Conservation (phyloP, 2,888 invertebrate species). For the Smittia sp. region DNA sequence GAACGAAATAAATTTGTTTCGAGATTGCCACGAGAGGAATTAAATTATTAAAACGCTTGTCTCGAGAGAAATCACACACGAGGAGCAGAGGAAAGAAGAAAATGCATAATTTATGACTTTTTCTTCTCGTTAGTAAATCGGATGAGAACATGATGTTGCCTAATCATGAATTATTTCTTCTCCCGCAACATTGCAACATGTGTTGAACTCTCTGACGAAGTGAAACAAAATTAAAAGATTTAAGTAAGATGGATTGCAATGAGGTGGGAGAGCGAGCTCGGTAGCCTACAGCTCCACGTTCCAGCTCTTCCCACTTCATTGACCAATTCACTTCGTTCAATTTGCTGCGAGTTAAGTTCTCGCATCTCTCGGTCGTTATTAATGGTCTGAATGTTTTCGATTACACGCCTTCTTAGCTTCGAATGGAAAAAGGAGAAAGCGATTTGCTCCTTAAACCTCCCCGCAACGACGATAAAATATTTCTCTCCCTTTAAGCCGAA, state of each 20-base stretch:
- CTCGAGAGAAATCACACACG: background rate
- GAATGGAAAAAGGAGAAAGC: constrained; percentile 43
- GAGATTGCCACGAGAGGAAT: background rate
- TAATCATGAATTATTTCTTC: too few relatives aligned
- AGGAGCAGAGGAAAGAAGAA: background rate
- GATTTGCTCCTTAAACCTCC: constrained; percentile 4
- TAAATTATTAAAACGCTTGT: constrained; percentile 3
- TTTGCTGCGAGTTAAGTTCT: background rate
- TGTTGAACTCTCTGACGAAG: too few relatives aligned
- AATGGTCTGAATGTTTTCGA: constrained; percentile 47
- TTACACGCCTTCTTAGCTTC: constrained; percentile 57
- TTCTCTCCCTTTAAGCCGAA: background rate
- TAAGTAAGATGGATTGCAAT: too few relatives aligned
- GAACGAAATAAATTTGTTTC: too few relatives aligned
- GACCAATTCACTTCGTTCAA: background rate
- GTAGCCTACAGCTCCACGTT: too few relatives aligned
- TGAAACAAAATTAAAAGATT: too few relatives aligned
- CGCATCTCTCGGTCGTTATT: constrained; percentile 4
- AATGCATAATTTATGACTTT: background rate
- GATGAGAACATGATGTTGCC: too few relatives aligned
- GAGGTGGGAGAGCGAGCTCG: too few relatives aligned
- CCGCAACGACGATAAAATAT: background rate
- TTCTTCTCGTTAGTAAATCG: too few relatives aligned
- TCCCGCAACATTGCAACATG: too few relatives aligned
- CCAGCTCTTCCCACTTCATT: background rate